A percentile compares a stretch with the other conserved stretches of the same genome.
Conservation (phyloP, 2,888 invertebrate genomes). For the Standfussiana lucernea region DNA sequence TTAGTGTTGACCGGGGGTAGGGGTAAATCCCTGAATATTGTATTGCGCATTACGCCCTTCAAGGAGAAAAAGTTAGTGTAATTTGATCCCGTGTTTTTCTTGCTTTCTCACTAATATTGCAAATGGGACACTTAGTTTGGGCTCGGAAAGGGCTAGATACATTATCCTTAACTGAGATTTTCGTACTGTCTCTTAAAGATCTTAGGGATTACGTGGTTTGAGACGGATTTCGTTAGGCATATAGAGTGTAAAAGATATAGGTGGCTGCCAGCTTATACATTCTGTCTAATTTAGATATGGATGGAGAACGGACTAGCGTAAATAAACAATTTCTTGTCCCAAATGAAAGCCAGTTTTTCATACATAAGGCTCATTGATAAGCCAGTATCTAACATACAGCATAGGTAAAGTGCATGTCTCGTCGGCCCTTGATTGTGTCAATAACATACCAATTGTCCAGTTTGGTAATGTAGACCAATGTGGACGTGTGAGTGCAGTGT, state of each 20-base stretch:
- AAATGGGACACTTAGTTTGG: constrained; percentile 54
- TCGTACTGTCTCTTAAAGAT: constrained; percentile 30
- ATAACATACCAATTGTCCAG: neutral
- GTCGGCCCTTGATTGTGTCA: neutral
- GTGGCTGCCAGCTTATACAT: neutral
- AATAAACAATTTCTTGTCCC: neutral
- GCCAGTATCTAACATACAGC: neutral
- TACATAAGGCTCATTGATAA: neutral
- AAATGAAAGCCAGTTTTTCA: neutral
- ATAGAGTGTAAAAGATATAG: constrained; percentile 4
- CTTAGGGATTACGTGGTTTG: constrained; percentile 29
- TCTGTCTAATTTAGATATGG: neutral
- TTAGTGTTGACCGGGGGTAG: constrained; percentile 51
- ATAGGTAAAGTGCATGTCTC: neutral
- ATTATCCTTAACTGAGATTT: constrained; percentile 41
- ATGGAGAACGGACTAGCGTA: neutral
- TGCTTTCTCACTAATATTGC: constrained; percentile 42
- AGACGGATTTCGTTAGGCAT: constrained; percentile 10
- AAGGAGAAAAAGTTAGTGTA: constrained; percentile 51
- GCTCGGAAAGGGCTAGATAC: constrained; percentile 33
- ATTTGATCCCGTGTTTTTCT: constrained; percentile 54
- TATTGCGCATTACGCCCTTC: constrained; percentile 58
- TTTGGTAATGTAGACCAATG: too few relatives aligned
- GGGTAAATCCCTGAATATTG: constrained; percentile 61
- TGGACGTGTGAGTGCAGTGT: fast-evolving